A percentile compares a stretch with the other conserved stretches of the same genome.
Conservation (phyloP, 2,888 invertebrate genomes). For the Morpho helenor region DNA sequence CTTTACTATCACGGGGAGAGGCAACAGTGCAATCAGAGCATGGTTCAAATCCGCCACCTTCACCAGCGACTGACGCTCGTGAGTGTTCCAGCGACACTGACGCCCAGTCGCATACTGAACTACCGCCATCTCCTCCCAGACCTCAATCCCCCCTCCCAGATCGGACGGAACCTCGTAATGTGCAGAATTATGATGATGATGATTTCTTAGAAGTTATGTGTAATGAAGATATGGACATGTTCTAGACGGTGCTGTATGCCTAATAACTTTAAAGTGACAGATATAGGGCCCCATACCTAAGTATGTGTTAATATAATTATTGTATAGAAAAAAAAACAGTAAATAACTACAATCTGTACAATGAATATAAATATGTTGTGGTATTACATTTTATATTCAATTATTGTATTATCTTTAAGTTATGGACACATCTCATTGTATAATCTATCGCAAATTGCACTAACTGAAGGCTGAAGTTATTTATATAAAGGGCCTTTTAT, state of each 20-base stretch:
- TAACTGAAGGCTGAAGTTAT: too few species aligned
- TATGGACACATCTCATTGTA: too few species aligned
- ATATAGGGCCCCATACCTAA: background rate
- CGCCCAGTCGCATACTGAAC: slow-evolving; percentile 68
- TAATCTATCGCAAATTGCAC: too few species aligned
- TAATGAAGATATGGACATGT: slow-evolving; percentile 85
- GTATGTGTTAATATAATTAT: background rate
- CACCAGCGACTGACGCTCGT: slow-evolving; percentile 87
- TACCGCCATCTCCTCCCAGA: slow-evolving; percentile 27
- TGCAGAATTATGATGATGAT: slow-evolving; percentile 79
- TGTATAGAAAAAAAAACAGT: too few species aligned
- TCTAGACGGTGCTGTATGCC: slow-evolving; percentile 55
- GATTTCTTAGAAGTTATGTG: slow-evolving; percentile 86
- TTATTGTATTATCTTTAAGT: too few species aligned
- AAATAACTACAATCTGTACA: too few species aligned
- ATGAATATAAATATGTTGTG: too few species aligned
- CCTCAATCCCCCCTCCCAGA: slow-evolving; percentile 36
- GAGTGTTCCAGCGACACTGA: slow-evolving; percentile 84
- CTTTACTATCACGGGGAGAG: slow-evolving; percentile 81
- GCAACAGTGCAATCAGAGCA: slow-evolving; percentile 75
- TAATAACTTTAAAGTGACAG: slow-evolving; percentile 4
- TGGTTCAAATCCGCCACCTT: slow-evolving; percentile 88
- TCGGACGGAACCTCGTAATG: slow-evolving; percentile 47
- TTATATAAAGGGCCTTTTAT: too few species aligned
- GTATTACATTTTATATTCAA: too few species aligned